Evolutionary conservation across 2,797 vertebrate species (phyloP), one percentile per base, ranked within the genome.

Genomic region (Aselliscus stoliczkanus): DNA sequence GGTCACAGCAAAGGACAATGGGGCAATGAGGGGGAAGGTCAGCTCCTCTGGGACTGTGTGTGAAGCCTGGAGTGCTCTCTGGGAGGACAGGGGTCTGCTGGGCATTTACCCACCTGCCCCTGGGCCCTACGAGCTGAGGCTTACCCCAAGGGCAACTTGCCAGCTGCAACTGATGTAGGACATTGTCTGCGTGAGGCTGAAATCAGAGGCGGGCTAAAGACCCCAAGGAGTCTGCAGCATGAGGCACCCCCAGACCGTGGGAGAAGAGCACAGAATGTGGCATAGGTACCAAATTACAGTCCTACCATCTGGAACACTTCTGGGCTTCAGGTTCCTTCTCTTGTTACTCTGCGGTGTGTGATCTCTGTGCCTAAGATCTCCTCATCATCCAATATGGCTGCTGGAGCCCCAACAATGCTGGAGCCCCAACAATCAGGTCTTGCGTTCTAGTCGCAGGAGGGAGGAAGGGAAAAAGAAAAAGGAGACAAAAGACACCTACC

Each of bases 251-350:
- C 37, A 60, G 60, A 20, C 31, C 3, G 0, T 2, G 27, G 75
- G 70, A 67, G 44, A 81, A 17, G 6, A 18, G 25, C 76, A 52
- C 1, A 3, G 60, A 39, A 15, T 8, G 70, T 11, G 52, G 7
- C 27, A 5, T 1, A 15, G 0, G 11, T 3, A 21, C 37, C 1
- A 25, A 27, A 37, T 29, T 1, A 10, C 77, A 44, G 42, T 58
- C 69, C n/a, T 52, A 31, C 50, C 60, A 34, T 12, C 50, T 14
- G 31, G 65, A 88, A 23, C 21, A 14, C 7, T 4, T 21, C 76
- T 58, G 69, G 31, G 15, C 9, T 47, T 42, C 44, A 2, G 44
- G 10, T 18, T 62, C 37, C 39, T 70, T 17, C 44, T 72, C 86
- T 34, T 15, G 42, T 54, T 34, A 29, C 67, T 70, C 67, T 69